Evolutionary conservation across 2,113 vertebrate genomes (phyloP).

Genomic region (Sinocyclocheilus rhinocerous): DNA sequence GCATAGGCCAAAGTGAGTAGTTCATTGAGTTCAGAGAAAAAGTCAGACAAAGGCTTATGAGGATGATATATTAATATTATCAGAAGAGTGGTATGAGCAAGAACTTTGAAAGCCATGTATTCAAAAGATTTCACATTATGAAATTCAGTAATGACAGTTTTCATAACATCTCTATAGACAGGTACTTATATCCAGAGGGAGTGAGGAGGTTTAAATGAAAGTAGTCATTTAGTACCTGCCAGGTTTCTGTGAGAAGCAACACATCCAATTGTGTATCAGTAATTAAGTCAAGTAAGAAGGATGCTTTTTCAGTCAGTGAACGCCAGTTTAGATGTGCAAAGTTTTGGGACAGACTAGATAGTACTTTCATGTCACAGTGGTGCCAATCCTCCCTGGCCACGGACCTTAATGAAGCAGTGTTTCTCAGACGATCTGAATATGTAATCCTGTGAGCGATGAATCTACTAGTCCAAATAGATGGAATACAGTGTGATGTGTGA

Average conservation of each 20-base stretch:
- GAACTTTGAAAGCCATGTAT: neutral
- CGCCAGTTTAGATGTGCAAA: too few relatives aligned
- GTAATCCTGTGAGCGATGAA: too few relatives aligned
- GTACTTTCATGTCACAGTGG: too few relatives aligned
- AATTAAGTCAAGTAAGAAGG: neutral
- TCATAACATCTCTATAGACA: neutral
- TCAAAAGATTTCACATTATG: neutral
- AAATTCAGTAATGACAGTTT: neutral
- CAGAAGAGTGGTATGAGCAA: neutral
- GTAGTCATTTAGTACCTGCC: neutral
- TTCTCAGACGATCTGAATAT: too few relatives aligned
- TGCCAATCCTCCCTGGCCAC: too few relatives aligned
- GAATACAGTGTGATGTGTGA: too few relatives aligned
- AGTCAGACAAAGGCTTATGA: neutral
- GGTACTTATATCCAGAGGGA: neutral
- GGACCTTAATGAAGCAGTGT: too few relatives aligned
- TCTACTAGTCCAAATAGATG: too few relatives aligned
- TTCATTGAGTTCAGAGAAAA: neutral
- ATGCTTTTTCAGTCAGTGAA: too few relatives aligned
- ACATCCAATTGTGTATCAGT: neutral
- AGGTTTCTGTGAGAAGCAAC: neutral
- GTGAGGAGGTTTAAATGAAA: neutral
- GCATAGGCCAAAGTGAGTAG: neutral
- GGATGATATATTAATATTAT: neutral
- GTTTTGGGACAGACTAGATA: too few relatives aligned